Percentiles rank a stretch among this genome's conserved stretches.
These are phyloP conservation scores for Chrysolina oricalcia DNA, from an alignment of 2,888 invertebrate species.

Conservation along the genomic window DNA sequence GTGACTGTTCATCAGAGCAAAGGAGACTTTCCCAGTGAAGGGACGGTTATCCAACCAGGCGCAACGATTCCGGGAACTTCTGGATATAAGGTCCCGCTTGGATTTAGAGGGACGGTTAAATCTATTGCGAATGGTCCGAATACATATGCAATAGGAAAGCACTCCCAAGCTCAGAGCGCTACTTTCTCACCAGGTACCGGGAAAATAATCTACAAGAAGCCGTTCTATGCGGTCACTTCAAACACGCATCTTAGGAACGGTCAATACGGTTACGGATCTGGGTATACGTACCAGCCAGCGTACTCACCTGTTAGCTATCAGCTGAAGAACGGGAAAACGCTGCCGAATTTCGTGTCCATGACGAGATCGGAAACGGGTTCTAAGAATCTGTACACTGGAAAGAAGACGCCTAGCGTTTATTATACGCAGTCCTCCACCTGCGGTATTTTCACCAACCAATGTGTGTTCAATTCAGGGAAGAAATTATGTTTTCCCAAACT, in stretches of 20 bases:
- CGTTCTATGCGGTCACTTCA: constrained; percentile 66
- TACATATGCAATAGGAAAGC: constrained; percentile 76
- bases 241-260: constrained; percentile 65
- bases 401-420: constrained; percentile 85
- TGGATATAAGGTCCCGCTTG: constrained; percentile 77
- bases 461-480: constrained; percentile 85
- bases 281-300: constrained; percentile 66
- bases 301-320: constrained; percentile 64
- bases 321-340: constrained; percentile 71
- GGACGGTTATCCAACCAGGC: constrained; percentile 78
- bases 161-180: constrained; percentile 81
- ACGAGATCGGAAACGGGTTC: constrained; percentile 87
- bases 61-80: constrained; percentile 80
- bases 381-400: constrained; percentile 75
- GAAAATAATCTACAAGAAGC: constrained; percentile 65
- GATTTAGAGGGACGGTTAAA: constrained; percentile 79
- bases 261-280: constrained; percentile 65
- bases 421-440: constrained; percentile 91
- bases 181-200: constrained; percentile 68
- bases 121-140: constrained; percentile 78
- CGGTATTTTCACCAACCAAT: constrained; percentile 90
- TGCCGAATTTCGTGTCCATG: constrained; percentile 83
- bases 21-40: constrained; percentile 72
- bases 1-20: constrained; percentile 77
- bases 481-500: constrained; percentile 88